Evolutionary conservation across 2,113 vertebrate species (phyloP).

Genomic region (Bufo bufo): DNA sequence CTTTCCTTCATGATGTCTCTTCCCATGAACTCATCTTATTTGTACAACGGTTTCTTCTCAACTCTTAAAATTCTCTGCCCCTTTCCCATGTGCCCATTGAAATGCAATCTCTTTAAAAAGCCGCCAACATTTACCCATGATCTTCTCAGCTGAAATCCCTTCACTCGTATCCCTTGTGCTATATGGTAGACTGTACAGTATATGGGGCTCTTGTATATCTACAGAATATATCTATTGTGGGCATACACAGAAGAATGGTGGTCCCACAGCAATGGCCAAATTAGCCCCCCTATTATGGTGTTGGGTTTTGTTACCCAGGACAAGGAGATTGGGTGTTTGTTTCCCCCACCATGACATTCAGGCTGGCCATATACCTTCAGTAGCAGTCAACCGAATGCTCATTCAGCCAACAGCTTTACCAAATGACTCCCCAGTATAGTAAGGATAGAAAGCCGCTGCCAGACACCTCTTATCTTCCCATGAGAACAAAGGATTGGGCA

Average conservation of each 20-base stretch:
- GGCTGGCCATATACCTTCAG: no score
- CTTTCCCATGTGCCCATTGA: conserved; percentile 30
- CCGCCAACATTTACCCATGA: background rate
- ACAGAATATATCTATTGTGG: no score
- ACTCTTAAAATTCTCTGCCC: conserved; percentile 27
- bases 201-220: background rate
- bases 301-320: background rate
- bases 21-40: conserved; percentile 39
- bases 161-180: no score
- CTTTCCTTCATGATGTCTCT: background rate
- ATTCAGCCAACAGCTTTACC: no score
- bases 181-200: background rate
- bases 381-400: no score
- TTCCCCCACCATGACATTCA: background rate
- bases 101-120: conserved; percentile 12
- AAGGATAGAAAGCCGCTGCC: no score
- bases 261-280: background rate
- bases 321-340: background rate
- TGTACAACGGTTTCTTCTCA: conserved; percentile 20
- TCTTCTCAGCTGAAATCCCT: background rate
- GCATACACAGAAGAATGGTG: background rate
- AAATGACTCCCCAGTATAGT: no score
- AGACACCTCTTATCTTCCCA: no score
- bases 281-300: background rate
- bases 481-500: no score